Percentiles rank a stretch among this genome's conserved stretches.
phyloP scores from a whole-genome alignment of 2,113 vertebrate genomes.

The Echinops telfairi region DNA sequence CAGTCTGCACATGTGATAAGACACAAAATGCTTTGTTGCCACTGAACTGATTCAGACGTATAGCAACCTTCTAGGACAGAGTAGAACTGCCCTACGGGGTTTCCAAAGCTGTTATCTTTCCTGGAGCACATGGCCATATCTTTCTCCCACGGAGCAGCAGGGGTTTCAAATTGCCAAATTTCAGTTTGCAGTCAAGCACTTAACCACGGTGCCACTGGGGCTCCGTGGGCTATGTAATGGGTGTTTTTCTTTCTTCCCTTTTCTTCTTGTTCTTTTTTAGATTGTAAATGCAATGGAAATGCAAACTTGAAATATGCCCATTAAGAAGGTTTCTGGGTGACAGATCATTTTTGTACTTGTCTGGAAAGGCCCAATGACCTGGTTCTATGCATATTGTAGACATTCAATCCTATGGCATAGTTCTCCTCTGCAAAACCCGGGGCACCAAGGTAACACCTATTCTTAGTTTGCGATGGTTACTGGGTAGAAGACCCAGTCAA shows the following conservation, averaged over 20 bases:
- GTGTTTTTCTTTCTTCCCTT: neutral
- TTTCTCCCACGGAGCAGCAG: neutral
- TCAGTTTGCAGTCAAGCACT: neutral
- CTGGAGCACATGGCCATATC: neutral
- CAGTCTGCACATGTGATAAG: neutral
- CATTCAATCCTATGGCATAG: neutral
- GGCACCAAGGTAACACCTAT: neutral
- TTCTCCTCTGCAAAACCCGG: neutral
- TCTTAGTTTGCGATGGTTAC: neutral
- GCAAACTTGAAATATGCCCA: conserved; percentile 25
- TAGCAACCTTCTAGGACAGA: neutral
- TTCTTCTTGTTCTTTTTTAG: neutral
- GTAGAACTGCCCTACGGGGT: neutral
- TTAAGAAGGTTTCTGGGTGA: neutral
- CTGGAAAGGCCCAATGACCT: neutral
- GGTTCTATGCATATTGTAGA: neutral
- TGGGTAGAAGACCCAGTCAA: conserved; percentile 38
- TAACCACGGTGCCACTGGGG: neutral
- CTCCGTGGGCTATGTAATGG: neutral
- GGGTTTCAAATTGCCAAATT: neutral
- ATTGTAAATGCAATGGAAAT: neutral
- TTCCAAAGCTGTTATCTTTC: neutral
- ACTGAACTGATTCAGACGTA: neutral
- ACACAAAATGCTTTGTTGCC: neutral
- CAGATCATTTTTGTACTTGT: neutral